Percentiles rank a stretch among this genome's conserved stretches.
phyloP scores from a whole-genome alignment of 2,797 vertebrate genomes.

The Acanthis flammea region DNA sequence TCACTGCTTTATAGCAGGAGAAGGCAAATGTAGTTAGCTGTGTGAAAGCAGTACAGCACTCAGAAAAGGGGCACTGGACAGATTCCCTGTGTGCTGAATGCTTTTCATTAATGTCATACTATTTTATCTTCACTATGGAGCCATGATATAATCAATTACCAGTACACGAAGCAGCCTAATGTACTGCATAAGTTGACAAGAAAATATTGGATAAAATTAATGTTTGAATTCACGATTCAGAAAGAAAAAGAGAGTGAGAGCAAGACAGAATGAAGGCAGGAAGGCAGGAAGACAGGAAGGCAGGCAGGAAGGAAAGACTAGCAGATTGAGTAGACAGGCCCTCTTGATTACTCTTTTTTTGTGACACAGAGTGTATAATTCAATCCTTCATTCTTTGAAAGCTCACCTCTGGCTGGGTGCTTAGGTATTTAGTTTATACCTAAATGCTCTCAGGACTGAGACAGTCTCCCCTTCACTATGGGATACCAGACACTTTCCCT shows the following conservation, averaged over 20 bases:
- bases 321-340: not conserved
- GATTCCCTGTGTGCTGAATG: not conserved
- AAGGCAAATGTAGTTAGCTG: not conserved
- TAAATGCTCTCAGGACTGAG: not conserved
- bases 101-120: not conserved
- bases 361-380: not conserved
- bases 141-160: not conserved
- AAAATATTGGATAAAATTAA: not conserved
- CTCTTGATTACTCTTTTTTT: not conserved
- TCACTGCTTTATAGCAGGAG: not conserved
- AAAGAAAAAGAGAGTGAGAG: not conserved
- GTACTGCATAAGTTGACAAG: not conserved
- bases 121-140: not conserved
- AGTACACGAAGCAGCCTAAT: not conserved
- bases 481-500: not conserved
- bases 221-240: not conserved
- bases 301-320: not conserved
- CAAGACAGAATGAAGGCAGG: not conserved
- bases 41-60: not conserved
- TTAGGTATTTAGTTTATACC: not conserved
- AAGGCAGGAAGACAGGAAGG: not conserved
- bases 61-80: not conserved
- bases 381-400: not conserved
- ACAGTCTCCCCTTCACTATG: not conserved
- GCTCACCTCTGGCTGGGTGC: not conserved